Evolutionary conservation across 2,888 invertebrate species (phyloP).

Genomic region (Callyntrura sp.): DNA sequence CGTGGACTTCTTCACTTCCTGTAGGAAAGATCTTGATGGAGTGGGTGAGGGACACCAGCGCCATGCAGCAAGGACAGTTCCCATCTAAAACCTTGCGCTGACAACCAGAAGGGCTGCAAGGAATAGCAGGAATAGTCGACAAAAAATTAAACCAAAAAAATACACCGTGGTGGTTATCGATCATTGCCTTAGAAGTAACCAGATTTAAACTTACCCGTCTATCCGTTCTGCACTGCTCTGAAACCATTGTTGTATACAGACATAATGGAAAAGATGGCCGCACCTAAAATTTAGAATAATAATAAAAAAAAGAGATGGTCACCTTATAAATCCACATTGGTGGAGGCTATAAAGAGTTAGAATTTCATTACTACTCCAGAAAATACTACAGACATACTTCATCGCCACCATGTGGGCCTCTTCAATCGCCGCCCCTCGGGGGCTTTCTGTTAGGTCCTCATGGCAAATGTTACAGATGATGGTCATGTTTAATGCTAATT

Average conservation of each 20-base stretch:
- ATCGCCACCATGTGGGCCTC: too few relatives aligned
- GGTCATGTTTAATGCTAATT: too few relatives aligned
- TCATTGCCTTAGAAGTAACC: neutral
- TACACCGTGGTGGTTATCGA: too few relatives aligned
- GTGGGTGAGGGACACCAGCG: neutral
- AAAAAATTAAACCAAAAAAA: neutral
- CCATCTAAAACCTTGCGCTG: neutral
- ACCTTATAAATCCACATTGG: too few relatives aligned
- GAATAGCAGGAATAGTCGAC: too few relatives aligned
- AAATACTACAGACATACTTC: too few relatives aligned
- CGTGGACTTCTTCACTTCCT: slow-evolving; percentile 45
- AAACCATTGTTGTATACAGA: slow-evolving; percentile 44
- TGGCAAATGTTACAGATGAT: too few relatives aligned
- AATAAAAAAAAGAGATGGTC: too few relatives aligned
- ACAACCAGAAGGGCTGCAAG: too few relatives aligned
- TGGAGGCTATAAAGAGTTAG: neutral
- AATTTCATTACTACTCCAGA: neutral
- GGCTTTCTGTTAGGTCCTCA: too few relatives aligned
- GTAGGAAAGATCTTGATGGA: slow-evolving; percentile 43
- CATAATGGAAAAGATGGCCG: slow-evolving; percentile 51
- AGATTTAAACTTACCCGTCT: neutral
- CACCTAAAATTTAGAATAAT: neutral
- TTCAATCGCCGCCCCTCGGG: too few relatives aligned
- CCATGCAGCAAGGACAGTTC: slow-evolving; percentile 52
- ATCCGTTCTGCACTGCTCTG: neutral